phyloP scores from a whole-genome alignment of 2,888 invertebrate genomes.

The Phengaris arion region DNA sequence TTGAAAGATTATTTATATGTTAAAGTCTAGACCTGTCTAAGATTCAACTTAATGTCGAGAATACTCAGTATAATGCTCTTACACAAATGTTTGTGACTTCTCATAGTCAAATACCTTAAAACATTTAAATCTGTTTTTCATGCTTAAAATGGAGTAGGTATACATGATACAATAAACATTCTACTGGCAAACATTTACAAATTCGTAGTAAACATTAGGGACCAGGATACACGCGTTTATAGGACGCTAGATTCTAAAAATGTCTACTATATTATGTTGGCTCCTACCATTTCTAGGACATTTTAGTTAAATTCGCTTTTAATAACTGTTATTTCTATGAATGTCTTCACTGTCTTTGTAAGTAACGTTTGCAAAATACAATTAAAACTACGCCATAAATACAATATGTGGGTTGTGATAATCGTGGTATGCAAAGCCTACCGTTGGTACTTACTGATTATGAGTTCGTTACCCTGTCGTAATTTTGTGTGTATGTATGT shows the following conservation, averaged over 20 bases:
- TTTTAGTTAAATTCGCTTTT: background rate
- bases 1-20: background rate
- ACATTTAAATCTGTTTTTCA: too few relatives aligned
- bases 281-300: background rate
- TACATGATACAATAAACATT: too few relatives aligned
- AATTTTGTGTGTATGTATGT: background rate
- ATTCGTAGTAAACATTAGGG: too few relatives aligned
- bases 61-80: too few relatives aligned
- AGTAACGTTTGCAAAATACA: background rate
- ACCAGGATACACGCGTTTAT: too few relatives aligned
- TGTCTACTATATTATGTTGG: too few relatives aligned
- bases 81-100: too few relatives aligned
- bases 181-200: too few relatives aligned
- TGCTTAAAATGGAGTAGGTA: too few relatives aligned
- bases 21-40: background rate
- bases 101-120: too few relatives aligned
- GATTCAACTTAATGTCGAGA: background rate
- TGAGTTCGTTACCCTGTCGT: slow-evolving; percentile 19
- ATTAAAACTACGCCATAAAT: background rate
- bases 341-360: background rate
- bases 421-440: background rate
- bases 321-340: background rate
- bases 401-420: background rate
- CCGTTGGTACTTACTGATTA: background rate
- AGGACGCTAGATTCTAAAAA: too few relatives aligned